Evolutionary conservation across 2,888 invertebrate genomes (phyloP).

Genomic region (Sarcophaga carnaria): DNA sequence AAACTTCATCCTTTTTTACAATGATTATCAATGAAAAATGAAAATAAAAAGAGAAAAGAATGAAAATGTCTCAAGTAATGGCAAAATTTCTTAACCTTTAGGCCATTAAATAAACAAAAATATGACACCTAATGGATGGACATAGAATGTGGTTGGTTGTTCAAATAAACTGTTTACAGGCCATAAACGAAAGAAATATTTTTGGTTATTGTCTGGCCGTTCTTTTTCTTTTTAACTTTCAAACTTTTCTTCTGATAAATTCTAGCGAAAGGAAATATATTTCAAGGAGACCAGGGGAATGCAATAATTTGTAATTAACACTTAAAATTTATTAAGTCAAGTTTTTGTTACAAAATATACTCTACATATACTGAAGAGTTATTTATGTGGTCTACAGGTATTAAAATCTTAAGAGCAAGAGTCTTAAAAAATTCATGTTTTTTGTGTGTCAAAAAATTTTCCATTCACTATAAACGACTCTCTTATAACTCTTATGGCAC

Average conservation of each 20-base stretch:
- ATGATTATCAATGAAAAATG: constrained; percentile 1
- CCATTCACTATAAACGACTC: neutral
- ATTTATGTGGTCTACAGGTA: constrained; percentile 10
- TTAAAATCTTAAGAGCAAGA: neutral
- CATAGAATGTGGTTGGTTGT: too few species aligned
- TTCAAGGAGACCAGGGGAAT: neutral
- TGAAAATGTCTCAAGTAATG: neutral
- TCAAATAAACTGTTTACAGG: constrained; percentile 6
- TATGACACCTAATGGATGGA: constrained; percentile 29
- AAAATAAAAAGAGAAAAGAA: neutral
- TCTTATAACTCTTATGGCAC: constrained; percentile 19
- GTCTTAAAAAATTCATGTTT: neutral
- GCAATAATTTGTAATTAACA: constrained; percentile 52
- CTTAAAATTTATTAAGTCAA: constrained; percentile 59
- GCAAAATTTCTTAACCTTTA: constrained; percentile 35
- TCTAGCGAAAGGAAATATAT: neutral
- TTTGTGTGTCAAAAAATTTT: neutral
- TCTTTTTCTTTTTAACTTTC: neutral
- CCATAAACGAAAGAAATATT: constrained; percentile 27
- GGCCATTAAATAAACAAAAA: constrained; percentile 42
- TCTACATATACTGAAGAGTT: neutral
- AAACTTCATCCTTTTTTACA: constrained; percentile 28
- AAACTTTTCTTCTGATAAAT: constrained; percentile 37
- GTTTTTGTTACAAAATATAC: constrained; percentile 14
- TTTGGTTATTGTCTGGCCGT: neutral